Evolutionary conservation across 2,888 invertebrate genomes (phyloP).

Genomic region (Linyphia triangularis): DNA sequence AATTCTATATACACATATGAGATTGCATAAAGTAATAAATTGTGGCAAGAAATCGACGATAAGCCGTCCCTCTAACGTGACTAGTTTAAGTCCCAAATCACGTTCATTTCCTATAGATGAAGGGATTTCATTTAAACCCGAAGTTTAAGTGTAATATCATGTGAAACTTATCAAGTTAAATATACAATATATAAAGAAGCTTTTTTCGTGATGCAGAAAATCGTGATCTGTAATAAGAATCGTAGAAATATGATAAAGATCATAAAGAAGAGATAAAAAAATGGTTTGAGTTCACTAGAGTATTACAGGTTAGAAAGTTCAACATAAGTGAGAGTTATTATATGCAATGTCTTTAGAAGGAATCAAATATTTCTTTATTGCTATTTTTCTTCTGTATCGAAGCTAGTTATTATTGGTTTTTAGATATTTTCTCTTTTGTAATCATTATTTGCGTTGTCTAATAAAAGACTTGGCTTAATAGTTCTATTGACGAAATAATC

Average conservation of each 20-base stretch:
- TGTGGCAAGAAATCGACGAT: conserved; percentile 61
- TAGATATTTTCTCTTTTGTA: conserved; percentile 18
- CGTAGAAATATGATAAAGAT: conserved; percentile 71
- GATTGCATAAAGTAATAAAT: conserved; percentile 70
- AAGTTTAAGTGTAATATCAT: conserved; percentile 74
- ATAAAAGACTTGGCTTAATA: conserved; percentile 8
- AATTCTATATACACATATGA: conserved; percentile 40
- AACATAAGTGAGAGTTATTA: conserved; percentile 63
- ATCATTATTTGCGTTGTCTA: conserved; percentile 22
- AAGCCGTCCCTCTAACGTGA: conserved; percentile 60
- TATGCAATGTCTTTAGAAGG: conserved; percentile 15
- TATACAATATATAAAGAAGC: conserved; percentile 71
- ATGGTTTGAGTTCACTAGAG: conserved; percentile 45
- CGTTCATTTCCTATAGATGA: conserved; percentile 66
- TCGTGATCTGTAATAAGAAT: conserved; percentile 72
- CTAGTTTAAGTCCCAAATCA: conserved; percentile 68
- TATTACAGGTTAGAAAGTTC: conserved; percentile 58
- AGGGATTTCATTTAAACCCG: conserved; percentile 73
- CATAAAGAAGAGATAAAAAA: conserved; percentile 61
- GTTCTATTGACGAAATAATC: conserved; percentile 31
- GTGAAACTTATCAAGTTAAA: conserved; percentile 74
- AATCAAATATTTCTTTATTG: conserved; percentile 35
- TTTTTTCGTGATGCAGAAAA: conserved; percentile 68
- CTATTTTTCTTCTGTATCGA: conserved; percentile 41
- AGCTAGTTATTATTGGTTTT: no score